These are phyloP conservation scores for Paraescarpia echinospica DNA, from an alignment of 1,140 invertebrate genomes.

Conservation along the genomic window DNA sequence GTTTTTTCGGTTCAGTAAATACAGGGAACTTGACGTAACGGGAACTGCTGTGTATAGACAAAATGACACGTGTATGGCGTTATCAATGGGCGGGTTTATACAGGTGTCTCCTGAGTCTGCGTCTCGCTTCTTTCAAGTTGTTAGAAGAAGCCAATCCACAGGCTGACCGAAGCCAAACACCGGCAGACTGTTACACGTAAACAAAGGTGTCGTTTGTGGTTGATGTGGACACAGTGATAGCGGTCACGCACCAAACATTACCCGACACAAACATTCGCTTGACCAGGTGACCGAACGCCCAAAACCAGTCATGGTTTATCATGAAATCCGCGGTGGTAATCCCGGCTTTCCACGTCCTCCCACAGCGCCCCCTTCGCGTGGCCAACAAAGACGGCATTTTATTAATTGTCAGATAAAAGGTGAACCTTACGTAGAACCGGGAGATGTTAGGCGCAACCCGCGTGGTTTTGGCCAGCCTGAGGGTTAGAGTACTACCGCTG, in stretches of 20 bases:
- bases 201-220: not conserved
- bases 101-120: not conserved
- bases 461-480: not conserved
- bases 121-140: not conserved
- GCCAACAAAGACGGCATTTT: not conserved
- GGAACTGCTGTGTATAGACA: not conserved
- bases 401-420: not conserved
- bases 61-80: not conserved
- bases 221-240: not conserved
- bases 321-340: not conserved
- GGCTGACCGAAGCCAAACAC: not conserved
- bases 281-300: not conserved
- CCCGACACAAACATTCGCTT: not conserved
- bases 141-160: not conserved
- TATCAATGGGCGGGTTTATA: not conserved
- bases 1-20: no score
- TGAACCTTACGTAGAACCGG: not conserved
- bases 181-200: not conserved
- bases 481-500: not conserved
- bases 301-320: not conserved
- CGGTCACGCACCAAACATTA: not conserved
- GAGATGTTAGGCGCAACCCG: not conserved
- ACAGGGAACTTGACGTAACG: not conserved
- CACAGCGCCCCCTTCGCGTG: not conserved
- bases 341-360: not conserved